Evolutionary conservation across 2,888 invertebrate genomes (phyloP).

Genomic region (Eilema sororculum): DNA sequence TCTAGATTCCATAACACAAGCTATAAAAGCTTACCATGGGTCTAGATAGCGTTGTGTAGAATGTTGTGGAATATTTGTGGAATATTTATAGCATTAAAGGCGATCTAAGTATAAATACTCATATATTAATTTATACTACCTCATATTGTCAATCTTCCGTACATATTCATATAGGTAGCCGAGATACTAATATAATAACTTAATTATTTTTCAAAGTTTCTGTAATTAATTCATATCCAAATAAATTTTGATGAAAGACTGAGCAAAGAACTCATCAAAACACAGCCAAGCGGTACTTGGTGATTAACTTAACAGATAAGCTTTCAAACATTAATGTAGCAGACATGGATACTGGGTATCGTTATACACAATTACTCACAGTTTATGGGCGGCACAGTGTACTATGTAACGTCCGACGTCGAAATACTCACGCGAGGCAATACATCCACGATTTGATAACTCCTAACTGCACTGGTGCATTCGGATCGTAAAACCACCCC

Average conservation of each 20-base stretch:
- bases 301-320: conserved; percentile 38
- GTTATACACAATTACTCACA: conserved; percentile 51
- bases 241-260: conserved; percentile 19
- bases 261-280: conserved; percentile 23
- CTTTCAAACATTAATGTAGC: conserved; percentile 45
- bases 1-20: too few relatives aligned
- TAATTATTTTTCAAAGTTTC: conserved; percentile 12
- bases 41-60: too few relatives aligned
- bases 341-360: conserved; percentile 47
- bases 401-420: conserved; percentile 53
- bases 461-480: conserved; percentile 56
- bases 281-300: conserved; percentile 22
- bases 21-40: too few relatives aligned
- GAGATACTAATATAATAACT: conserved; percentile 6
- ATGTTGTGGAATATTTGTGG: too few relatives aligned
- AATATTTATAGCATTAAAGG: too few relatives aligned
- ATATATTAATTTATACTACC: neutral
- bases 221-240: conserved; percentile 13
- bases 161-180: neutral
- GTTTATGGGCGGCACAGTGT: conserved; percentile 44
- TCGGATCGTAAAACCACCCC: conserved; percentile 65
- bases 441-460: conserved; percentile 68
- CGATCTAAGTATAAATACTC: neutral
- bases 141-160: neutral
- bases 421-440: conserved; percentile 66